Base-by-base conservation (phyloP, 1,140 invertebrate genomes). In the Procambarus clarkii region DNA sequence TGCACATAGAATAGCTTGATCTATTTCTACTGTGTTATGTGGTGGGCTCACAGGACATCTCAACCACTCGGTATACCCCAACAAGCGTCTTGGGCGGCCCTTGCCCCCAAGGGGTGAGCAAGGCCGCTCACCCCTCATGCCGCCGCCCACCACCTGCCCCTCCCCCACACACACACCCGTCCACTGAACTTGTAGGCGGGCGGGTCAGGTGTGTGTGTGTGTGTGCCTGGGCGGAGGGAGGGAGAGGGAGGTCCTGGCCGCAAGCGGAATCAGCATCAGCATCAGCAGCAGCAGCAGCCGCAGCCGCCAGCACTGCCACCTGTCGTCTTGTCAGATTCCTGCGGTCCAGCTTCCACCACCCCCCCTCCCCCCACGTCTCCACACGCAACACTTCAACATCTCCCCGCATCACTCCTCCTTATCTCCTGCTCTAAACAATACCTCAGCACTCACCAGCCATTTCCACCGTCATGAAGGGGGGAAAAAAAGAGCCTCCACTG, bases 291-390 rank as follows among this genome's bases (percentile, higher is more conserved):
- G n/a, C n/a, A 15, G 13, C 4, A 64, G 60, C 46, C 88, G 69
- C 64, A 83, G 69, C 79, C 79, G 46, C 48, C 80, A 89, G 88
- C 88, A 64, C 45, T 34, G 69, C 88, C 88, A 89, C 64, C 88
- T 89, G 88, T 89, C 88, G 88, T 83, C 88, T 83, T 58, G 81
- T n/a, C 21, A 89, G 80, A 83, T 89, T 89, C 80, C 80, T 89
- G 88, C 74, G 88, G 88, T 89, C 54, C 88, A 48, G 46, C 45
- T 76, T 18, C 60, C n/a, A n/a, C n/a, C n/a, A n/a, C n/a, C n/a
- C n/a, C n/a, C n/a, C n/a, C n/a, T n/a, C n/a, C n/a, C n/a, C n/a
- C 13, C 24, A 69, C 71, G 24, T 60, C 82, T 84, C 82, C 54
- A 46, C 82, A 84, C 82, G 82, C 82, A 84, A 84, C 82, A 84